Evolutionary conservation across 2,888 invertebrate species (phyloP), one percentile per base, ranked within the genome.

Genomic region (Gymnosoma rotundatum): DNA sequence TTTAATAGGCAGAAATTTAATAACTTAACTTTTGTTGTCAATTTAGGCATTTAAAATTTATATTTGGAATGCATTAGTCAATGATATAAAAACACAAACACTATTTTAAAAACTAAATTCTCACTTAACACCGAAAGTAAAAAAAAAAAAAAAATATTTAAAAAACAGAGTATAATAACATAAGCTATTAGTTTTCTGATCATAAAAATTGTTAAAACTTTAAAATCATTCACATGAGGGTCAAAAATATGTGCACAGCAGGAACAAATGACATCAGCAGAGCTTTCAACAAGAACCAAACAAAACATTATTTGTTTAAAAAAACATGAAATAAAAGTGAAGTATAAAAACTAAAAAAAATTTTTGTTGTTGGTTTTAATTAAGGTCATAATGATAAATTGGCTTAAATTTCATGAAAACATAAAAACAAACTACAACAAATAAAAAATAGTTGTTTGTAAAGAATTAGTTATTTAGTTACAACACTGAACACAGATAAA

Each of bases 301-400:
- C 6, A 74, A 52, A 54, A 20, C 6, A 1, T 45, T 12, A 50
- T 60, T 36, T 16, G 20, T 36, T 48, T 48, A 63, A 61, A 38
- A 9, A 60, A 48, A 58, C 38, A 67, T 58, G 12, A 54, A 74
- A 74, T 14, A 36, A 52, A 52, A 52, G 38, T 52, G n/a, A n/a
- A n/a, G n/a, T n/a, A n/a, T n/a, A n/a, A 38, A 52, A 63, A 73
- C 0, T 9, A 66, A 12, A n/a, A 0, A 52, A 76, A 76, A 66
- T 36, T 66, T 75, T 66, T 54, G 10, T 52, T 67, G 21, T 67
- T 76, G 76, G 38, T 66, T 66, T 66, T 58, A 75, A 66, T 75
- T 75, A 58, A 75, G 58, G 67, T 52, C 67, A 67, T 76, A 76
- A 76, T 76, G 58, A 67, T 67, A 67, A 76, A 76, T 76, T 76